Base-by-base conservation (phyloP, 2,888 invertebrate species). In the Crematogaster levior region DNA sequence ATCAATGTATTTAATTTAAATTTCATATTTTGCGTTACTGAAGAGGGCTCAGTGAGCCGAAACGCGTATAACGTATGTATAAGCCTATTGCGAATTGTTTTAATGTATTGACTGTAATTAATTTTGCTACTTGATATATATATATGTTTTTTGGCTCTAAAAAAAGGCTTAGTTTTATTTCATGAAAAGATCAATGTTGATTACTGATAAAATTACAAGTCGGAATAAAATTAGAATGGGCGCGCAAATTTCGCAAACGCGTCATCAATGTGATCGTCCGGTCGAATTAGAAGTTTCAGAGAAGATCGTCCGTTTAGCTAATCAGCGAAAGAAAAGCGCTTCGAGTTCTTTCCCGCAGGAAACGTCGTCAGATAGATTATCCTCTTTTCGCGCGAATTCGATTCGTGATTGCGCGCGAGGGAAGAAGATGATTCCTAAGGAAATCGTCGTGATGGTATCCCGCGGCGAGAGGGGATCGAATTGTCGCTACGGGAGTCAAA, bases 361-460 rank as follows among this genome's bases (percentile, higher is more conserved):
- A n/a, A 48, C 48, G 18, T 61, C 40, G 34, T 51, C 75, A 37
- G 51, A 30, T 18, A 56, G 53, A 77, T 65, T 66, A 58, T 68
- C 56, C 56, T 24, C 30, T 77, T 77, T 34, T 61, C 46, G 77
- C 58, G 34, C 73, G 15, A 80, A 34, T 60, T 60, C 27, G 46
- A 73, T 15, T 65, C 72, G 48, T 34, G 73, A 70, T 60, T 72
- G 72, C 24, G 58, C 70, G 37, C 10, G 60, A 66, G n/a, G 15
- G 40, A 21, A 60, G 40, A 48, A 27, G 37, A 60, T n/a, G 79
- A 79, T 79, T 75, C 63, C 74, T 40, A 53, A 81, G 77, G 66
- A 84, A 84, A 72, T 77, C 30, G 12, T 34, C 82, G 37, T 75
- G 77, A 51, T 51, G 82, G 65, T 72, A 43, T 75, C 82, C 84